Evolutionary conservation across 2,888 invertebrate genomes (phyloP), one percentile per base, ranked within the genome.

Genomic region (Drosophila mettleri): DNA sequence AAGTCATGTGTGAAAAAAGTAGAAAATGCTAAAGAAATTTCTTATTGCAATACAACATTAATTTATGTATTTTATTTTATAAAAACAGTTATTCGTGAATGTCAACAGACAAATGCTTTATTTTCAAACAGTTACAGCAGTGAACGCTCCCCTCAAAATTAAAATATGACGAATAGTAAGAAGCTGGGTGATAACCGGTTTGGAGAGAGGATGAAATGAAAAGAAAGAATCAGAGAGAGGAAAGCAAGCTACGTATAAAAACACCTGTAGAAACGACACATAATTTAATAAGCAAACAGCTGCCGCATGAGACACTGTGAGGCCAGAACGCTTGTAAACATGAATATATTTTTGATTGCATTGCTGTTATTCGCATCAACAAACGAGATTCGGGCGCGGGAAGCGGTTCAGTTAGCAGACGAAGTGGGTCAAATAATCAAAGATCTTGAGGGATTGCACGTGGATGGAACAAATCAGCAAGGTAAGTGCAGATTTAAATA

Each of bases 381-480:
- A 58, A 34, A 41, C 53, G 62, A 66, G 66, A 80, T 69, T 51
- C 49, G 48, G 27, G 80, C 83, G 52, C 75, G 89, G 12, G 78
- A 79, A 51, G 69, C 82, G 54, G 65, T 82, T 48, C 72, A 39
- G 53, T 80, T 77, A 53, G 16, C 36, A 8, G 51, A 72, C 57
- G 89, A 89, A 60, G 80, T 89, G 48, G 83, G 68, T 72, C 80
- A 86, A 39, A 66, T 88, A 33, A 67, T 85, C 27, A 74, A 74
- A 69, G 74, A 73, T 27, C 46, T 86, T 22, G 69, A 69, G 39
- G 67, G 53, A 22, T 43, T 78, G 43, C 72, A 79, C 39, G 20
- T 76, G 18, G 67, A 73, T 46, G 62, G 52, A n/a, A 7, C 36
- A 8, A 39, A 46, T 29, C 60, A 36, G 22, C 27, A 53, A 24